phyloP scores from a whole-genome alignment of 2,888 invertebrate species.

The Cantharis rustica region DNA sequence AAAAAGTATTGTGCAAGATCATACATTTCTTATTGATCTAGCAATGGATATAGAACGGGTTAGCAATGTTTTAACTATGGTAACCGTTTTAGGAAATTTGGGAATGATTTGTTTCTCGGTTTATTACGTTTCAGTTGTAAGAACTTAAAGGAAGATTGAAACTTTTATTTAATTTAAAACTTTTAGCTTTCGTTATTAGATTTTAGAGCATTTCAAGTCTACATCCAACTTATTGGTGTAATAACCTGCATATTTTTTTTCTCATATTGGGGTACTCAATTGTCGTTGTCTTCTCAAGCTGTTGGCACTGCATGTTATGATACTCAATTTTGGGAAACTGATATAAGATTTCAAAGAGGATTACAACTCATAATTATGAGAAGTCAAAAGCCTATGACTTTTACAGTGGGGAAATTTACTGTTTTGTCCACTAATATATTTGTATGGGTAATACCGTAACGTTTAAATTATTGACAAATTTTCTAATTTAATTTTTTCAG shows the following conservation, averaged over 20 bases:
- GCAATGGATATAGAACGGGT: neutral
- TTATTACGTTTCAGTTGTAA: constrained; percentile 6
- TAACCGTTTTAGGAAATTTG: constrained; percentile 1
- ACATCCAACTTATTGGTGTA: neutral
- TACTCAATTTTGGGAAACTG: constrained; percentile 7
- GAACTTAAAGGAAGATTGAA: neutral
- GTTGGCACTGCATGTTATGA: constrained; percentile 5
- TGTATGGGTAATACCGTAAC: constrained; percentile 1
- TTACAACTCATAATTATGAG: constrained; percentile 5
- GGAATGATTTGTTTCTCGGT: constrained; percentile 7
- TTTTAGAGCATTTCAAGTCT: neutral
- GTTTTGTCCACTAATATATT: constrained; percentile 3
- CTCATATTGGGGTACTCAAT: constrained; percentile 13
- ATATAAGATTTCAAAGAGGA: constrained; percentile 14
- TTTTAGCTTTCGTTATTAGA: constrained; percentile 14
- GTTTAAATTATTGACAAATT: neutral
- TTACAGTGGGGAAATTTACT: constrained; percentile 12
- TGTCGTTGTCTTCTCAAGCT: neutral
- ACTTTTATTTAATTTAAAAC: neutral
- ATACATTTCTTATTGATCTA: neutral
- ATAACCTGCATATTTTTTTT: neutral
- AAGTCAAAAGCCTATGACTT: constrained; percentile 5
- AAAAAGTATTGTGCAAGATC: neutral
- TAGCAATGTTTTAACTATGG: neutral
- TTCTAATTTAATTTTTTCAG: neutral